Base-by-base conservation (phyloP, 2,113 vertebrate genomes). In the Hepsetus odoe region DNA sequence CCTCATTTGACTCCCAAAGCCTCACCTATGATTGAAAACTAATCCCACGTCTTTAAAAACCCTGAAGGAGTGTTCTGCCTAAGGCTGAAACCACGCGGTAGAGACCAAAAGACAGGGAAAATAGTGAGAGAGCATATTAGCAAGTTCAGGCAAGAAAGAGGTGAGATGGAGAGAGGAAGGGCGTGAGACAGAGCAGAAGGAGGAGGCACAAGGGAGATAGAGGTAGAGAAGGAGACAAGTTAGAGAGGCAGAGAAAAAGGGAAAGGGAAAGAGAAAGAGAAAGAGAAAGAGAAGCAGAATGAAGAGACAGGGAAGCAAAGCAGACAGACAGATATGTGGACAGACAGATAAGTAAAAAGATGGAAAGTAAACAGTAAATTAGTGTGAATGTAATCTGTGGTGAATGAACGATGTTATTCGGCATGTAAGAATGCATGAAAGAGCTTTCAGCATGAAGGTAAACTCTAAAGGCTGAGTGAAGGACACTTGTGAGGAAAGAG, bases 1-100 rank as follows among this genome's bases (percentile, higher is more conserved):
- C 42, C 75, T 74, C 33, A 79, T 64, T 76, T 76, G 66, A n/a
- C 72, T 75, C 69, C 46, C 24, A 58, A 79, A 71, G 32, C 58
- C 55, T 70, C 64, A 64, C 46, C 30, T 24, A 65, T 71, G 56
- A 66, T 51, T 79, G 49, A 79, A 79, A 74, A 35, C 14, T 24
- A 16, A 79, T 44, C 46, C 46, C 38, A 33, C 38, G 10, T 33
- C 1, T 20, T 79, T 70, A 72, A 72, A 72, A 55, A 32, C 33
- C 2, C 38, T 26, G 51, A 33, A 68, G 58, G 58, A 32, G 58
- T 28, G 11, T 28, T 26, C 55, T 58, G 38, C 22, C 32, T 44
- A 26, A 28, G 26, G 32, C 44, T 33, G 30, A 74, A 32, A 42
- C 11, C 61, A 32, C 24, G 42, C 28, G 42, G 40, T 30, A 62